Evolutionary conservation across 2,888 invertebrate species (phyloP).

Genomic region (Furcula furcula): DNA sequence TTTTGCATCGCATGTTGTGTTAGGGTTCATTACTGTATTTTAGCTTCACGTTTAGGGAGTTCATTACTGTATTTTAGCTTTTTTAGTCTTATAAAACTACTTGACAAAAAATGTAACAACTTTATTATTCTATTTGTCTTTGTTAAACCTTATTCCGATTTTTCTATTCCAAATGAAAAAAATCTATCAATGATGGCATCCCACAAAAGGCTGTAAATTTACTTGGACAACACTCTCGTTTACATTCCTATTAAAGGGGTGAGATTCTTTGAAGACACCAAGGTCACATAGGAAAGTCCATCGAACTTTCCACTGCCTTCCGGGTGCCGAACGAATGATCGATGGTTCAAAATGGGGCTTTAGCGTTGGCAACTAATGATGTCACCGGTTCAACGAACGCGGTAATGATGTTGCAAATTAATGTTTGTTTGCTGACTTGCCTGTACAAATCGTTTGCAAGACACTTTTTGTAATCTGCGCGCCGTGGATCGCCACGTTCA

Average conservation of each 20-base stretch:
- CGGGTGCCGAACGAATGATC: conserved; percentile 58
- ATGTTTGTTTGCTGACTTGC: conserved; percentile 21
- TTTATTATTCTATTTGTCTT: too few species aligned
- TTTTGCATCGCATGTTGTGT: too few species aligned
- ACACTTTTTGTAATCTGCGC: conserved; percentile 9
- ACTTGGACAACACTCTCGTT: conserved; percentile 9
- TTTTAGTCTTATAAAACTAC: too few species aligned
- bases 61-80: too few species aligned
- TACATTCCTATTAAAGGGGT: conserved; percentile 12
- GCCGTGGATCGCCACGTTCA: neutral
- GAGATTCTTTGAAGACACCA: conserved; percentile 42
- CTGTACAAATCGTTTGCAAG: conserved; percentile 15
- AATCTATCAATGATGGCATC: too few species aligned
- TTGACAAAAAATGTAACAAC: too few species aligned
- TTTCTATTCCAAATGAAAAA: too few species aligned
- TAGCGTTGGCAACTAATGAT: conserved; percentile 23
- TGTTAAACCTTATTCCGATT: too few species aligned
- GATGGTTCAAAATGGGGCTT: conserved; percentile 50
- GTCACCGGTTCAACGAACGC: conserved; percentile 50
- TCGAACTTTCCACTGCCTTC: conserved; percentile 56
- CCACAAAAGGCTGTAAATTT: too few species aligned
- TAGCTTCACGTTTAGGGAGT: too few species aligned
- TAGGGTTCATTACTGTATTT: too few species aligned
- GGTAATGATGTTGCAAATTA: conserved; percentile 29
- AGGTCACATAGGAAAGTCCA: conserved; percentile 59